A percentile compares a stretch with the other conserved stretches of the same genome.
Conservation (phyloP, 2,888 invertebrate species). For the Uloborus plumipes region DNA sequence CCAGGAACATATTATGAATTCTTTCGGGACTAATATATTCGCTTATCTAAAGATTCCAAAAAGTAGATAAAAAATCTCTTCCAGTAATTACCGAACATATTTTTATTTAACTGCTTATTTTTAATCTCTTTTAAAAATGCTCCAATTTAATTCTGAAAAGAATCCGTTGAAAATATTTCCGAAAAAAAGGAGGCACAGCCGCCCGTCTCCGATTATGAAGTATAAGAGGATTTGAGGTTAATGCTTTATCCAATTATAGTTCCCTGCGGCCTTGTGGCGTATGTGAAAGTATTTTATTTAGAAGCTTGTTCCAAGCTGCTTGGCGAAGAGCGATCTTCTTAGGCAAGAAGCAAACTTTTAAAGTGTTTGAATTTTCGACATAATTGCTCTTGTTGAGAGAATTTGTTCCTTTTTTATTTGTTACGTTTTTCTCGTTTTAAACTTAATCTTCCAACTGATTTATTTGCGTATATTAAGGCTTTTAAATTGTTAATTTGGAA, state of each 20-base stretch:
- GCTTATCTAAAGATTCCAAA: no score
- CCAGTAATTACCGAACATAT: slow-evolving; percentile 11
- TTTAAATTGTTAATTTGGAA: slow-evolving; percentile 30
- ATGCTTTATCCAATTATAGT: slow-evolving; percentile 32
- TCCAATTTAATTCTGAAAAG: slow-evolving; percentile 30
- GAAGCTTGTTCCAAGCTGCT: not conserved
- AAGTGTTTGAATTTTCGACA: slow-evolving; percentile 28
- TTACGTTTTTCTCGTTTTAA: not conserved
- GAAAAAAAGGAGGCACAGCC: slow-evolving; percentile 1
- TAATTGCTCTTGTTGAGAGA: slow-evolving; percentile 17
- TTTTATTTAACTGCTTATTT: slow-evolving; percentile 28
- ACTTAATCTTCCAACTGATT: slow-evolving; percentile 22
- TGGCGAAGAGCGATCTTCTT: slow-evolving; percentile 2
- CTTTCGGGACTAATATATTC: no score
- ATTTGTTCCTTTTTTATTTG: slow-evolving; percentile 15
- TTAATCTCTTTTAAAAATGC: slow-evolving; percentile 24
- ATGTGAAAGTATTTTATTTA: slow-evolving; percentile 16
- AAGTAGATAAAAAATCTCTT: not conserved
- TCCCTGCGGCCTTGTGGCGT: slow-evolving; percentile 18
- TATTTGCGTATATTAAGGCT: slow-evolving; percentile 20
- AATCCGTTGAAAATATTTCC: not conserved
- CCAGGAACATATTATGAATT: no score
- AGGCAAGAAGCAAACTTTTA: not conserved
- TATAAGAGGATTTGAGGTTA: slow-evolving; percentile 30
- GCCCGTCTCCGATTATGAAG: slow-evolving; percentile 10